Evolutionary conservation across 2,113 vertebrate genomes (phyloP).

Genomic region (Crotalus helleri): DNA sequence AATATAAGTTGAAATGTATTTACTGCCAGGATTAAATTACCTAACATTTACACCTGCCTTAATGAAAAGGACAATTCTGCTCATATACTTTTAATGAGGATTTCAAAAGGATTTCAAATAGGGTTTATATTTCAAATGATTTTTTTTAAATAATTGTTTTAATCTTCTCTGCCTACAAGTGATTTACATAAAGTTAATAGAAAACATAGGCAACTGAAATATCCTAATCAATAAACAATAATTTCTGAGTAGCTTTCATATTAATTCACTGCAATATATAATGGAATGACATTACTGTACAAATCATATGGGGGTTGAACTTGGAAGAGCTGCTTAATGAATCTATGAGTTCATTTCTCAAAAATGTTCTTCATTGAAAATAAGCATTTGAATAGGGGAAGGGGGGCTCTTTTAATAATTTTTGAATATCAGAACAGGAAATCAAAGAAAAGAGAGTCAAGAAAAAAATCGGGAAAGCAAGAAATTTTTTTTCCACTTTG

Average conservation of each 20-base stretch:
- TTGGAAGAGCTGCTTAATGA: not conserved
- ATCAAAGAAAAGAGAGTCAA: not conserved
- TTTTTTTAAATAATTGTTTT: not conserved
- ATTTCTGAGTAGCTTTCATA: not conserved
- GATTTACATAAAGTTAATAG: slow-evolving; percentile 2
- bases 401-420: not conserved
- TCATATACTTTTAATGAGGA: not conserved
- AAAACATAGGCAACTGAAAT: not conserved
- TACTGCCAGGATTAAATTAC: not conserved
- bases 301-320: not conserved
- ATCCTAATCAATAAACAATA: not conserved
- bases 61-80: not conserved
- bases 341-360: not conserved
- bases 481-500: not conserved
- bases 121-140: not conserved
- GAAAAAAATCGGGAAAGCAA: not conserved
- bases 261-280: not conserved
- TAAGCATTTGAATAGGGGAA: not conserved
- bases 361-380: not conserved
- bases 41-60: not conserved
- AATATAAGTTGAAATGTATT: slow-evolving; percentile 5
- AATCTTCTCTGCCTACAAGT: not conserved
- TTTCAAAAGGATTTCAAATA: not conserved
- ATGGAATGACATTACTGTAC: not conserved
- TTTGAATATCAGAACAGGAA: not conserved